Base-by-base conservation (phyloP, 1,140 invertebrate species). In the Akabosia matsudoensis region DNA sequence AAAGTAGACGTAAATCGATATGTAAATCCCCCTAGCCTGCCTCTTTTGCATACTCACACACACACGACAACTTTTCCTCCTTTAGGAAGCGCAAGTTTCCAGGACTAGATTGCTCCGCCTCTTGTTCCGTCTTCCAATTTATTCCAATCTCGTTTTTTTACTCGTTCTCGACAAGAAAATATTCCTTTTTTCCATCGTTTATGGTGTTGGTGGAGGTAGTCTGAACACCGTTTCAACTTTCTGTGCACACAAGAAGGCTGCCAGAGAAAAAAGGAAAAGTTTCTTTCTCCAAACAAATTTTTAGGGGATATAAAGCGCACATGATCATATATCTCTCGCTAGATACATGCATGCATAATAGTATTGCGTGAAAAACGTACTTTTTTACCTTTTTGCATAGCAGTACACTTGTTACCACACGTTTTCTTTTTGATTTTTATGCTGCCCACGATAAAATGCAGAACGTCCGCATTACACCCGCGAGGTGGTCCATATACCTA, bases 1-100 rank as follows among this genome's bases (percentile, higher is more conserved):
- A 67, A 67, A 67, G 61, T 67, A 30, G 61, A 67, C 28, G 31
- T 67, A 67, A 67, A 67, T 67, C 61, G 61, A 67, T 67, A 67
- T 67, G 61, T 67, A 67, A 67, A 67, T 67, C 61, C 61, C 61
- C 61, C 30, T 67, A 16, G 24, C 61, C 61, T 67, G 61, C 61
- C 61, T 67, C 30, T 67, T 67, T 67, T 67, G 61, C 61, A 67
- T 67, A 67, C 61, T 24, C 31, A 67, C 54, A 24, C 14, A 67
- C 33, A 28, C 28, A 45, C 37, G 70, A 51, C 70, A 72, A 22
- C 37, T 72, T 51, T 51, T 72, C 70, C 30, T 28, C 28, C 24
- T 51, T 14, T 45, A n/a, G 37, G 70, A 45, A 34, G 37, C 70
- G 37, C 70, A 34, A 51, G 37, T 72, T 45, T 72, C 70, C 70